Base-by-base conservation (phyloP, 2,113 vertebrate genomes). In the Taurulus bubalis region DNA sequence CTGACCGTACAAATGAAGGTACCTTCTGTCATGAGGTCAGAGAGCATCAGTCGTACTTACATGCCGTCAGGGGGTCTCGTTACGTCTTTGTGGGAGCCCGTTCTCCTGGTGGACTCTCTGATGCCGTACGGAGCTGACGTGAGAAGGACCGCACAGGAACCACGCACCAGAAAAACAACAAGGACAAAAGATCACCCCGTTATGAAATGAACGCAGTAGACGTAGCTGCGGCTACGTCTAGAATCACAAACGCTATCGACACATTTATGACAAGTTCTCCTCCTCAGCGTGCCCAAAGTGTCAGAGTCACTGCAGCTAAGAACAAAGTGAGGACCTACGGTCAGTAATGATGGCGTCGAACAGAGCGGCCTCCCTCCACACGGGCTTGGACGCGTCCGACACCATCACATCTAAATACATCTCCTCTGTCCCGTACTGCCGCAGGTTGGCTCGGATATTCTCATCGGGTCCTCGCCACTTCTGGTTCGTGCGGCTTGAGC, bases 391-490 rank as follows among this genome's bases (percentile, higher is more conserved):
- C 5, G 96, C 98, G 71, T 99, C 98, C 62, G 97, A 97, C 89
- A 99, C 95, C 15, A 99, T 94, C 0, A 98, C 95, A 59, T 99
- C 98, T 1, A 99, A 82, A 56, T 98, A 99, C 58, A 94, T 94
- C 34, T 94, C 93, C 92, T 99, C 97, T 69, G 95, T 93, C 26
- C 96, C 97, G 34, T 99, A 99, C 77, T 99, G 98, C 6, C 98
- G 94, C 72, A 99, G 94, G 85, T 99, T 99, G 56, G 98, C 98
- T 92, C 96, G 92, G 86, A 99, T 99, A 45, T 99, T 99, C 90
- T 99, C 98, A 93, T 99, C 98, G 0, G 98, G 98, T 42, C 98
- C 98, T 90, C 98, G 95, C 98, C 98, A 99, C 75, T 97, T 98
- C 90, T 99, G 98, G 91, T 98, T 97, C 92, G 96, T 99, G 81